Conservation (phyloP, 2,888 invertebrate genomes). For the Thumatha senex region DNA sequence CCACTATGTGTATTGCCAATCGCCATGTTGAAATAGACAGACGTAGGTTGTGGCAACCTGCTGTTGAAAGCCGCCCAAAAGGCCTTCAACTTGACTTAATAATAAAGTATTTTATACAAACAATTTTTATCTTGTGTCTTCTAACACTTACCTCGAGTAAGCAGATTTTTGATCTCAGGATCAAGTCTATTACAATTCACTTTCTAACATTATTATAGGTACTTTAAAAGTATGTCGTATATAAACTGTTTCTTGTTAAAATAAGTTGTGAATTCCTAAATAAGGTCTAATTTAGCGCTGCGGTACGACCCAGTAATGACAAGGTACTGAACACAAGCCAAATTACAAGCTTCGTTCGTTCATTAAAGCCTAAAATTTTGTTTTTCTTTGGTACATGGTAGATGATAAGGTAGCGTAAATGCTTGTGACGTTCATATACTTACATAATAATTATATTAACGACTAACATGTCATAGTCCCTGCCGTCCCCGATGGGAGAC, state of each 20-base stretch:
- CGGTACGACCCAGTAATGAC: slow-evolving; percentile 37
- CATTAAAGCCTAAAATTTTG: slow-evolving; percentile 15
- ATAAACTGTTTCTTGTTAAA: slow-evolving; percentile 27
- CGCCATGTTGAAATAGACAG: too few species aligned
- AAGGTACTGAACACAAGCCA: slow-evolving; percentile 31
- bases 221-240: slow-evolving; percentile 23
- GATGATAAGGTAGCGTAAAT: background rate
- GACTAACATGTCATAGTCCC: background rate
- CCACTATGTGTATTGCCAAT: too few species aligned
- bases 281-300: slow-evolving; percentile 7
- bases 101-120: too few species aligned
- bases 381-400: background rate
- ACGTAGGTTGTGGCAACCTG: too few species aligned
- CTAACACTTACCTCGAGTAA: too few species aligned
- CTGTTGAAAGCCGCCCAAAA: too few species aligned
- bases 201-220: too few species aligned
- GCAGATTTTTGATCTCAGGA: slow-evolving; percentile 11
- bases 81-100: too few species aligned
- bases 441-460: background rate
- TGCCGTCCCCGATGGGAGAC: too few species aligned
- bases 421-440: background rate
- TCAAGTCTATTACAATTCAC: slow-evolving; percentile 33
- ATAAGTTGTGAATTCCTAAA: slow-evolving; percentile 37
- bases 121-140: too few species aligned
- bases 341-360: slow-evolving; percentile 33